A percentile compares a stretch with the other conserved stretches of the same genome.
phyloP scores from a whole-genome alignment of 2,888 invertebrate species.

The Hirtodrosophila cameraria region DNA sequence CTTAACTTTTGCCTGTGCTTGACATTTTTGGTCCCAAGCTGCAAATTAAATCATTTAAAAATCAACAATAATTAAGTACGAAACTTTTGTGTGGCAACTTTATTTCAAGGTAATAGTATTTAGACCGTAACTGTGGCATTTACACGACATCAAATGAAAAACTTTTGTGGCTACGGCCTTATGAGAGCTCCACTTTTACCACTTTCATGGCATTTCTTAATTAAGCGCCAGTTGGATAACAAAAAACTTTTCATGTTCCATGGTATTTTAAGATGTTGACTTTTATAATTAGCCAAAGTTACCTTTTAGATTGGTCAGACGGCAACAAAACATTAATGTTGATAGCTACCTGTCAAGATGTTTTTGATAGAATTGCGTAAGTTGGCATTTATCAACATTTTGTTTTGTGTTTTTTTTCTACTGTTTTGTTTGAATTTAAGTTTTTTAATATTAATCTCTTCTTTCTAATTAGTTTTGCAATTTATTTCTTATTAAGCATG shows the following conservation, averaged over 20 bases:
- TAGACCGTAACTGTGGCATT: conserved; percentile 56
- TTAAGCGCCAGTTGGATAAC: conserved; percentile 54
- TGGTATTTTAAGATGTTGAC: conserved; percentile 26
- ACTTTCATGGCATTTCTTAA: conserved; percentile 28
- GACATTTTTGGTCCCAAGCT: conserved; percentile 55
- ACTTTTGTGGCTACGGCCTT: conserved; percentile 49
- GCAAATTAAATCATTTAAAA: conserved; percentile 72
- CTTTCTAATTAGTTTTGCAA: too few relatives aligned
- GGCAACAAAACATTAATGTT: conserved; percentile 3
- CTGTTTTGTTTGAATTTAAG: too few relatives aligned
- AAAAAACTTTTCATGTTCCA: conserved; percentile 59
- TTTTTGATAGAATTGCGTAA: background rate
- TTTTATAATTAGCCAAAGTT: conserved; percentile 53
- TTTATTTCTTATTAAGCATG: too few relatives aligned
- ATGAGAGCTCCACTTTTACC: background rate
- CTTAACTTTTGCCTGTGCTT: conserved; percentile 47
- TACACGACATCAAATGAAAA: conserved; percentile 76
- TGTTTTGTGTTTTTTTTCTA: too few relatives aligned
- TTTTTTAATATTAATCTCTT: too few relatives aligned
- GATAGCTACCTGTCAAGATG: conserved; percentile 23
- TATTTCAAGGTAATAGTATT: conserved; percentile 39
- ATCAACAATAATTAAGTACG: conserved; percentile 69
- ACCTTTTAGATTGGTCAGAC: background rate
- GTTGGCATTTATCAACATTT: conserved; percentile 32
- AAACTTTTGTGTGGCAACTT: conserved; percentile 60